Evolutionary conservation across 2,888 invertebrate genomes (phyloP).

Genomic region (Mesochorus sp.): DNA sequence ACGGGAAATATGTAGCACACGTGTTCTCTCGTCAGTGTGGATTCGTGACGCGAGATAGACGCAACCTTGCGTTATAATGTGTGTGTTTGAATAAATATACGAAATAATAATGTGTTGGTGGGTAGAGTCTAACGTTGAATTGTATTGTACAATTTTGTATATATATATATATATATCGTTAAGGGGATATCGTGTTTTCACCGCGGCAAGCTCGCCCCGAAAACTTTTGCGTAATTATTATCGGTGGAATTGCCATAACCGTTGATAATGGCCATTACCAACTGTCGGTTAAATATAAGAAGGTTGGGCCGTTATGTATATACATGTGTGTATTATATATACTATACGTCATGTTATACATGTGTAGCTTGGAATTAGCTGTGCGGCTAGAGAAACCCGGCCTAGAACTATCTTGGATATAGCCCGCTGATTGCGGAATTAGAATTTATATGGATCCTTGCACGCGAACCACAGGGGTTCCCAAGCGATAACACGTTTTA

Average conservation of each 20-base stretch:
- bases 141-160: neutral
- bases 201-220: conserved; percentile 42
- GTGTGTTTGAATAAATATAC: conserved; percentile 28
- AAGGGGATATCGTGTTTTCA: conserved; percentile 22
- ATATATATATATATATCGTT: neutral
- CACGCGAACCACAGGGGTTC: conserved; percentile 79
- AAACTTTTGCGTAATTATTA: conserved; percentile 77
- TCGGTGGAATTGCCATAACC: conserved; percentile 78
- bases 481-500: conserved; percentile 64
- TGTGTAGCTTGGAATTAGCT: conserved; percentile 77
- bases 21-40: conserved; percentile 34
- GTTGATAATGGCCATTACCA: conserved; percentile 81
- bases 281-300: conserved; percentile 81
- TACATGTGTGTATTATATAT: neutral
- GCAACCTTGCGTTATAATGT: conserved; percentile 25
- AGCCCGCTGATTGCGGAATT: conserved; percentile 80
- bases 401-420: conserved; percentile 81
- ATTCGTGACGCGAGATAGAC: conserved; percentile 48
- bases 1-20: conserved; percentile 21
- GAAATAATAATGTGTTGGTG: conserved; percentile 8
- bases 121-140: conserved; percentile 31
- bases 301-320: conserved; percentile 65
- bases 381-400: conserved; percentile 73
- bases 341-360: neutral
- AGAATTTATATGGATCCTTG: conserved; percentile 81